Evolutionary conservation across 1,140 invertebrate genomes (phyloP), one percentile per base, ranked within the genome.

Genomic region (Drosophila suzukii): DNA sequence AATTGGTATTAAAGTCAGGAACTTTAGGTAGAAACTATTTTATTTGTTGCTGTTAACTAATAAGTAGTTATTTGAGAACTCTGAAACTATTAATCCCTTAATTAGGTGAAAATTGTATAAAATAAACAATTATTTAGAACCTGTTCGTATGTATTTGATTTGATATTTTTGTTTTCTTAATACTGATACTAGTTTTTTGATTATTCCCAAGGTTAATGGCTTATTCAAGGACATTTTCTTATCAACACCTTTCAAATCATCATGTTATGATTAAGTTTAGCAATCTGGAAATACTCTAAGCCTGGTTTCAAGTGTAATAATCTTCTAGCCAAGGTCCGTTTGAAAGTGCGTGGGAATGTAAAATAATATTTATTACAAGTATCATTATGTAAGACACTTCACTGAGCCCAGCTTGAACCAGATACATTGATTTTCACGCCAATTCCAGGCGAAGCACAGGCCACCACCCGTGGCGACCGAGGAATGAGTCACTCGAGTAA

Each of bases 341-440:
- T 36, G 0, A 4, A 10, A 65, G 27, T 68, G 50, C 67, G 50
- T 70, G 67, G 62, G 67, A 70, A 56, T 11, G 8, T n/a, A 47
- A 34, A 49, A 27, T 20, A 17, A 61, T 30, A 41, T 63, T 17
- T 30, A 67, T 51, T 65, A 27, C 38, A 32, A 50, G 30, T 41
- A 38, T 43, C 47, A 36, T 68, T 51, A 51, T 65, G 36, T 50
- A 17, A 49, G 39, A 47, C 20, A 68, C 20, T 27, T 49, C 50
- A 34, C 11, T 39, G 17, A 47, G 49, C 49, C 50, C 63, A 63
- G 44, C 59, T 50, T 41, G 59, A 61, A 24, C 20, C 47, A 34
- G 50, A 54, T 76, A 75, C 71, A 75, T 65, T 63, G 72, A 75
- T 75, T 65, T 78, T 57, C 72, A 65, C 72, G 54, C 59, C 62